Conservation (phyloP, 2,797 vertebrate genomes). For the Scolopax rusticola region DNA sequence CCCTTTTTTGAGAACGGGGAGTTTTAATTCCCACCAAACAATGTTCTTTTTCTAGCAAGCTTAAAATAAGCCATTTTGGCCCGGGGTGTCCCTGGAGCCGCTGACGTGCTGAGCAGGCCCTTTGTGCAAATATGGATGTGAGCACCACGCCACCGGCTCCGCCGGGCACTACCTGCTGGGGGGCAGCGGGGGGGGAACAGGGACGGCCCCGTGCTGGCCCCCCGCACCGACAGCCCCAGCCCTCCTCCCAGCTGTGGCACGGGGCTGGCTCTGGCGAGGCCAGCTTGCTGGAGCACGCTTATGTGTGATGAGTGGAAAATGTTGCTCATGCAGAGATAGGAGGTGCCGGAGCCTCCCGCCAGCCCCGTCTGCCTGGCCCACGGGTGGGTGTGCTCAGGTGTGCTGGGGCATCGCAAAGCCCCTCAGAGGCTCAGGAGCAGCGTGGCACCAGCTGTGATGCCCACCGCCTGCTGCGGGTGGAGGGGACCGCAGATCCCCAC, state of each 20-base stretch:
- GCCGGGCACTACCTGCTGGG: constrained; percentile 31
- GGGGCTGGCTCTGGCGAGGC: neutral
- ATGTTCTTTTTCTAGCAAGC: constrained; percentile 78
- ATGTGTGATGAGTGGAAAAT: neutral
- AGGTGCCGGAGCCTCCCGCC: neutral
- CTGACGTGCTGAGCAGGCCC: constrained; percentile 20
- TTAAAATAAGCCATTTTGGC: constrained; percentile 84
- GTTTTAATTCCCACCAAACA: constrained; percentile 80
- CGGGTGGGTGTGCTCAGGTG: neutral
- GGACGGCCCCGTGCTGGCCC: neutral
- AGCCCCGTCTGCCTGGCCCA: accelerated
- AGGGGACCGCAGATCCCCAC: accelerated
- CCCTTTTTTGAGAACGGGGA: constrained; percentile 81
- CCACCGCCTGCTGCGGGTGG: accelerated
- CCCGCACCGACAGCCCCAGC: neutral
- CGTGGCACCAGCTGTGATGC: neutral
- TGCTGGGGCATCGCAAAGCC: neutral
- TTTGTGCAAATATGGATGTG: constrained; percentile 86
- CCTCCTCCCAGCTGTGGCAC: accelerated
- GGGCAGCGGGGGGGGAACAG: accelerated
- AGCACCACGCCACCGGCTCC: neutral
- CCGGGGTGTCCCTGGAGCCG: neutral
- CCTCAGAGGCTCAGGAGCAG: accelerated
- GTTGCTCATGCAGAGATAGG: neutral
- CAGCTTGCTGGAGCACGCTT: neutral